Percentiles rank a stretch among this genome's conserved stretches.
Conservation (phyloP, 2,797 vertebrate species). For the Cuculus canorus region DNA sequence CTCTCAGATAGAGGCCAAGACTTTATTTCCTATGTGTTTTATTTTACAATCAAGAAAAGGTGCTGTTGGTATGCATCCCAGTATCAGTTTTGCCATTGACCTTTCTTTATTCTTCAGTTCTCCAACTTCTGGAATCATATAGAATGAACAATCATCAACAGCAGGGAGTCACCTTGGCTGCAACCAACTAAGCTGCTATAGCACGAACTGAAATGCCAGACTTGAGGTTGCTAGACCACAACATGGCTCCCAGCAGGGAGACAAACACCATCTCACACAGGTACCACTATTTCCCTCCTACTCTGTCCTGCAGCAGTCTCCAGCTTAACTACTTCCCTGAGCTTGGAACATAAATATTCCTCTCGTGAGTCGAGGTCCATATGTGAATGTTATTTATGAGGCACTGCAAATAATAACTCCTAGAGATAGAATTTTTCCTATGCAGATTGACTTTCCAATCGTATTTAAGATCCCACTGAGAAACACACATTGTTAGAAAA, state of each 20-base stretch:
- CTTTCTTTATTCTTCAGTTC: not conserved
- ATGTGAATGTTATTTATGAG: not conserved
- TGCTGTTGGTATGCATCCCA: not conserved
- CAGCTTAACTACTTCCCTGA: not conserved
- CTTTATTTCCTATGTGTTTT: not conserved
- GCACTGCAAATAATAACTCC: not conserved
- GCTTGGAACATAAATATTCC: not conserved
- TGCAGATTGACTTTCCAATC: not conserved
- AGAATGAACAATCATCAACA: not conserved
- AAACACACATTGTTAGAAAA: not conserved
- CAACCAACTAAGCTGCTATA: not conserved
- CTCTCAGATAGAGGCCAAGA: not conserved
- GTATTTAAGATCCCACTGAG: not conserved
- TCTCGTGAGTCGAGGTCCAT: not conserved
- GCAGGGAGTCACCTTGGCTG: not conserved
- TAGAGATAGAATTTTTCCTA: accelerated
- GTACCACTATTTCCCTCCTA: not conserved
- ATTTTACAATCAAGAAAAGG: not conserved
- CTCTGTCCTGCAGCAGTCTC: not conserved
- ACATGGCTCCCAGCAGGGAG: not conserved
- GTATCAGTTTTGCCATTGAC: not conserved
- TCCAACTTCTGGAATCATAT: not conserved
- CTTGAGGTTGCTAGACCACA: not conserved
- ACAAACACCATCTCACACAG: too few species aligned
- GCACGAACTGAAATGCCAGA: not conserved